phyloP scores from a whole-genome alignment of 2,888 invertebrate genomes.

The Conops quadrifasciatus region DNA sequence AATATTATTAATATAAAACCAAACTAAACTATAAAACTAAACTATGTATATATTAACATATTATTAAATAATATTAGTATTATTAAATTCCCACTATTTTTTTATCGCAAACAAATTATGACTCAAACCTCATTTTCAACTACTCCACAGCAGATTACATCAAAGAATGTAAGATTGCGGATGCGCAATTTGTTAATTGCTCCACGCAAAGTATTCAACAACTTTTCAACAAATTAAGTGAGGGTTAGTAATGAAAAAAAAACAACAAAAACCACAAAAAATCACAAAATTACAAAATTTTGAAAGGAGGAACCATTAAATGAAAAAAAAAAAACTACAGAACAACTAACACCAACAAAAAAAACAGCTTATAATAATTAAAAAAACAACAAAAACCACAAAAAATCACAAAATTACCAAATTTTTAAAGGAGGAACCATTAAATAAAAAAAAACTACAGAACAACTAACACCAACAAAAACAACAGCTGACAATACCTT shows the following conservation, averaged over 20 bases:
- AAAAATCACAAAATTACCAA: background rate
- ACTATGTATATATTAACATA: too few relatives aligned
- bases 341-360: background rate
- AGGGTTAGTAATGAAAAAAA: constrained; percentile 65
- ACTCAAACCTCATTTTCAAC: constrained; percentile 44
- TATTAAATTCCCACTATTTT: too few relatives aligned
- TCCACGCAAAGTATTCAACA: constrained; percentile 74
- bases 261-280: constrained; percentile 2
- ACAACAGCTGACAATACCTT: background rate
- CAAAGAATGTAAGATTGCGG: constrained; percentile 72
- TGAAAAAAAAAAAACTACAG: background rate
- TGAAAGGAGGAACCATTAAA: background rate
- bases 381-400: constrained; percentile 1
- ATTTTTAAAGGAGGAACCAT: background rate
- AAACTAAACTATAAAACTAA: too few relatives aligned
- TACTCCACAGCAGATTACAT: constrained; percentile 72
- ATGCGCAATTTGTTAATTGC: constrained; percentile 73
- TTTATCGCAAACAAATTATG: constrained; percentile 17
- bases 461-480: background rate
- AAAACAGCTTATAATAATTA: background rate
- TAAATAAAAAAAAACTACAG: background rate
- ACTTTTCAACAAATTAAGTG: constrained; percentile 73
- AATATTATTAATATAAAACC: too few relatives aligned
- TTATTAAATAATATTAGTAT: too few relatives aligned
- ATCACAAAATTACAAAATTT: background rate